Evolutionary conservation across 2,113 vertebrate species (phyloP).

Genomic region (Aptenodytes patagonicus): DNA sequence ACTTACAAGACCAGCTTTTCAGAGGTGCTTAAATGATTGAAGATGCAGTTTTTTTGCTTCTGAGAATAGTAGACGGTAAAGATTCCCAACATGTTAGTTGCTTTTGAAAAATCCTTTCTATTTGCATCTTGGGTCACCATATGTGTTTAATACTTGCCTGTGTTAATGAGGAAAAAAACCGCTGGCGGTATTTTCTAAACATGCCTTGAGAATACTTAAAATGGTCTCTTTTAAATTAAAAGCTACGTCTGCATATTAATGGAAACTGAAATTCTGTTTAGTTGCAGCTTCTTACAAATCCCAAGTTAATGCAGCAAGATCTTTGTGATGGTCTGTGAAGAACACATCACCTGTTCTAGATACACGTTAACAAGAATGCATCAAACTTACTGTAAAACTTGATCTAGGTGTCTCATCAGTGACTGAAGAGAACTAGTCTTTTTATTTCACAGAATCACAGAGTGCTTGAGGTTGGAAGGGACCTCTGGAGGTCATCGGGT

Average conservation of each 20-base stretch:
- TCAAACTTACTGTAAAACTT: background rate
- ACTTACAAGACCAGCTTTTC: background rate
- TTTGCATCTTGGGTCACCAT: background rate
- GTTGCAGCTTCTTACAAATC: background rate
- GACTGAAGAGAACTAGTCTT: background rate
- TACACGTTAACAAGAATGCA: background rate
- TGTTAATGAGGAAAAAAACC: background rate
- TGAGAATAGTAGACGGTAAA: background rate
- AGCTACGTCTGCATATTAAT: background rate
- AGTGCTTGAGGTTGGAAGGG: background rate
- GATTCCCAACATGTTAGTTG: background rate
- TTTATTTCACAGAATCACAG: background rate
- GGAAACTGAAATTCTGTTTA: background rate
- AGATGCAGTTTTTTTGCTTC: background rate
- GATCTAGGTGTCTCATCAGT: background rate
- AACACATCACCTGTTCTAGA: background rate
- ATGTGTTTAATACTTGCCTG: background rate
- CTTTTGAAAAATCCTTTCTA: background rate
- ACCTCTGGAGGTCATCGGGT: background rate
- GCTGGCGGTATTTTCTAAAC: background rate
- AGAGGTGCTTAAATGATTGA: background rate
- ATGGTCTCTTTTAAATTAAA: background rate
- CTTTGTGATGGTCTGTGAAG: background rate
- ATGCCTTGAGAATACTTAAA: background rate
- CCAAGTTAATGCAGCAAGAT: background rate